These are phyloP conservation scores for Trilocha varians DNA, from an alignment of 2,888 invertebrate species.

Conservation along the genomic window DNA sequence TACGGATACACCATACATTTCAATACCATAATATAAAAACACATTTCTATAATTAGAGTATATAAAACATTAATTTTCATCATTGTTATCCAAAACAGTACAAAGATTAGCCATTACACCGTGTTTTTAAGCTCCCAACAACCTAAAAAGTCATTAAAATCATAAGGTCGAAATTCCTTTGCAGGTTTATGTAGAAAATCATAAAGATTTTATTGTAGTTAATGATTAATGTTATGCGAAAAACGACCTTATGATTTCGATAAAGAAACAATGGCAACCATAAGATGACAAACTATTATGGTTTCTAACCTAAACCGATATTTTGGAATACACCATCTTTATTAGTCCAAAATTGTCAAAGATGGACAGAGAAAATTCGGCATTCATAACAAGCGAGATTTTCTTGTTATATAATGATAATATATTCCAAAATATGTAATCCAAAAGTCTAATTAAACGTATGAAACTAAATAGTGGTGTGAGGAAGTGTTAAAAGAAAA, in stretches of 20 bases:
- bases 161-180: neutral
- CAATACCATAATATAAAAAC: slow-evolving; percentile 44
- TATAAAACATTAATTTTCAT: neutral
- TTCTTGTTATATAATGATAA: too few relatives aligned
- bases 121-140: slow-evolving; percentile 56
- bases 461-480: neutral
- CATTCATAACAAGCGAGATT: too few relatives aligned
- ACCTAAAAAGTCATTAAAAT: slow-evolving; percentile 23
- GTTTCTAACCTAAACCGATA: neutral
- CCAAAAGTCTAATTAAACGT: neutral
- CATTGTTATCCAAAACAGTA: slow-evolving; percentile 30
- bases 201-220: too few relatives aligned
- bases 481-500: neutral
- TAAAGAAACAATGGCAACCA: neutral
- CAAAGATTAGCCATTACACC: slow-evolving; percentile 68
- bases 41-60: neutral
- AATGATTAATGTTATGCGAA: neutral
- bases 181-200: too few relatives aligned
- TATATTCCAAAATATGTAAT: neutral
- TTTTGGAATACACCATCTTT: neutral
- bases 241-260: slow-evolving; percentile 2
- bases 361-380: too few relatives aligned
- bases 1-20: slow-evolving; percentile 41
- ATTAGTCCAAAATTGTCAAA: too few relatives aligned
- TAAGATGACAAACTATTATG: neutral